Percentiles rank a stretch among this genome's conserved stretches.
Conservation (phyloP, 2,797 vertebrate species). For the Pangasius macronema region DNA sequence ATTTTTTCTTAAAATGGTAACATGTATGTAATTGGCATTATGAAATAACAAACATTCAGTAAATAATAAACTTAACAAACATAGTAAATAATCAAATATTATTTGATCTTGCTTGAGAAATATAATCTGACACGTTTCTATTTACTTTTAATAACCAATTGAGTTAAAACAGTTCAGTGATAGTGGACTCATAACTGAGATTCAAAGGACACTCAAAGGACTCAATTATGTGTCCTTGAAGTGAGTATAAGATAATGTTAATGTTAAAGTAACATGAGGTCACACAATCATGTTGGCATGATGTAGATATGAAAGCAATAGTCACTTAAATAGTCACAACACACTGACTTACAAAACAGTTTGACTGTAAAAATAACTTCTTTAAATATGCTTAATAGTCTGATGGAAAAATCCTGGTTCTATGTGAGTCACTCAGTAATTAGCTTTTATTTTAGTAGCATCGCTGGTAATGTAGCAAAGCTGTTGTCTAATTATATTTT, state of each 20-base stretch:
- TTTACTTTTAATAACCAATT: background rate
- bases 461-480: background rate
- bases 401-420: background rate
- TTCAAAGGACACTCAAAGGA: too few relatives aligned
- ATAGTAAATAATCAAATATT: background rate
- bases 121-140: background rate
- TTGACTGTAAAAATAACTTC: background rate
- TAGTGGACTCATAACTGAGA: too few relatives aligned
- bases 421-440: background rate
- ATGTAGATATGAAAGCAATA: background rate
- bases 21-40: background rate
- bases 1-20: background rate
- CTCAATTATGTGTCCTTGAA: too few relatives aligned
- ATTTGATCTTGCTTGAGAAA: background rate
- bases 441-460: background rate
- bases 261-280: too few relatives aligned
- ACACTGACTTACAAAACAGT: background rate
- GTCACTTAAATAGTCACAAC: background rate
- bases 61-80: background rate
- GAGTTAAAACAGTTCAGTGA: background rate
- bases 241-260: too few relatives aligned
- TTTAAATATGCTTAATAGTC: background rate
- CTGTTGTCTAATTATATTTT: background rate
- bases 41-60: background rate
- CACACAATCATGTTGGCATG: background rate